Evolutionary conservation across 2,797 vertebrate genomes (phyloP).

Genomic region (Myioborus miniatus): DNA sequence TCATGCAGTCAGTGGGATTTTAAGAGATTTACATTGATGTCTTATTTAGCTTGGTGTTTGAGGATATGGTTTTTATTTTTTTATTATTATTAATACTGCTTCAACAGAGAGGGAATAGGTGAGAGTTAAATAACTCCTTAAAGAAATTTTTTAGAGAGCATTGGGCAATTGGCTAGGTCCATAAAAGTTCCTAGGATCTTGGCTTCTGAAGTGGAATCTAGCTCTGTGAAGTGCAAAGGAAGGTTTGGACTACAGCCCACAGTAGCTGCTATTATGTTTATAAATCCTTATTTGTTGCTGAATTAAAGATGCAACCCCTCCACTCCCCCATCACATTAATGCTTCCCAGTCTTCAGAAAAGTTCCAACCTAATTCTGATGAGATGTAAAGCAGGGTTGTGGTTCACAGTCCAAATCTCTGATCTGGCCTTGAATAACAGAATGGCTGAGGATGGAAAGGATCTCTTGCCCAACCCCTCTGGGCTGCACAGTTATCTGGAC

Average conservation of each 20-base stretch:
- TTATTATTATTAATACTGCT: not conserved
- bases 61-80: not conserved
- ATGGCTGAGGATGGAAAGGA: not conserved
- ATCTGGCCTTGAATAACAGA: not conserved
- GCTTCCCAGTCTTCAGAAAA: not conserved
- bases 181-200: not conserved
- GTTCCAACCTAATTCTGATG: not conserved
- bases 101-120: not conserved
- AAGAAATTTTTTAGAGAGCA: not conserved
- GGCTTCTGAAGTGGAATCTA: not conserved
- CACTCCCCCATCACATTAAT: rapidly evolving
- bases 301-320: not conserved
- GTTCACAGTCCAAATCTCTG: not conserved
- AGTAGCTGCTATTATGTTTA: not conserved
- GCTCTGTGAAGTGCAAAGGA: not conserved
- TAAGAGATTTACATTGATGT: not conserved
- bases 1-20: not conserved
- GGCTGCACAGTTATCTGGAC: not conserved
- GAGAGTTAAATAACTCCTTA: not conserved
- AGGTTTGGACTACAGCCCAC: not conserved
- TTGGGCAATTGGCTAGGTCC: not conserved
- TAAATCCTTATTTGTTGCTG: not conserved
- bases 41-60: conserved; percentile 1
- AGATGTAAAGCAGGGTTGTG: not conserved
- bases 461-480: not conserved